Evolutionary conservation across 2,113 vertebrate species (phyloP).

Genomic region (Mus pahari): DNA sequence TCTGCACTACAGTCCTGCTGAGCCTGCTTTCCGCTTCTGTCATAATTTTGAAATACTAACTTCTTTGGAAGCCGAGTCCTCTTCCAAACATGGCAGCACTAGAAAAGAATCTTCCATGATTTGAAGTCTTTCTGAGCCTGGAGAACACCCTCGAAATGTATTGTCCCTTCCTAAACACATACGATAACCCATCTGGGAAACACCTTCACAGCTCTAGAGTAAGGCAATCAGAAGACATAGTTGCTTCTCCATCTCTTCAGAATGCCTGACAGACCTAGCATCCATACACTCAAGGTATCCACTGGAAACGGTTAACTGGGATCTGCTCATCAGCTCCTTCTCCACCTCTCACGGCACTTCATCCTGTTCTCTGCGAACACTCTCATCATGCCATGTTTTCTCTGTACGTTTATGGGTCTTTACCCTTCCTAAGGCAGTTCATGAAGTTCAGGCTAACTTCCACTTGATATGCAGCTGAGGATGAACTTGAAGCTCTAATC

Average conservation of each 20-base stretch:
- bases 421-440: background rate
- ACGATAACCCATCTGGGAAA: constrained; percentile 54
- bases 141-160: constrained; percentile 58
- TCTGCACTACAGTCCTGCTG: constrained; percentile 70
- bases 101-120: constrained; percentile 64
- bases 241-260: background rate
- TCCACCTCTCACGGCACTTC: background rate
- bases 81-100: constrained; percentile 41
- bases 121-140: constrained; percentile 43
- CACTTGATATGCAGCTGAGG: background rate
- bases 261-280: background rate
- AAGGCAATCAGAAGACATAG: background rate
- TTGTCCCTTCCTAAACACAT: constrained; percentile 36
- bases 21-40: constrained; percentile 64
- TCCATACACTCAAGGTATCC: too few relatives aligned
- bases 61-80: constrained; percentile 55
- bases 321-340: too few relatives aligned
- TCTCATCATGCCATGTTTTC: background rate
- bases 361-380: background rate
- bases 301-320: background rate
- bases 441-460: background rate
- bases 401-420: background rate
- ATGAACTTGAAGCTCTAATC: background rate
- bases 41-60: constrained; percentile 74
- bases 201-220: constrained; percentile 38